phyloP scores from a whole-genome alignment of 2,888 invertebrate species.

The Silvanus unidentatus region DNA sequence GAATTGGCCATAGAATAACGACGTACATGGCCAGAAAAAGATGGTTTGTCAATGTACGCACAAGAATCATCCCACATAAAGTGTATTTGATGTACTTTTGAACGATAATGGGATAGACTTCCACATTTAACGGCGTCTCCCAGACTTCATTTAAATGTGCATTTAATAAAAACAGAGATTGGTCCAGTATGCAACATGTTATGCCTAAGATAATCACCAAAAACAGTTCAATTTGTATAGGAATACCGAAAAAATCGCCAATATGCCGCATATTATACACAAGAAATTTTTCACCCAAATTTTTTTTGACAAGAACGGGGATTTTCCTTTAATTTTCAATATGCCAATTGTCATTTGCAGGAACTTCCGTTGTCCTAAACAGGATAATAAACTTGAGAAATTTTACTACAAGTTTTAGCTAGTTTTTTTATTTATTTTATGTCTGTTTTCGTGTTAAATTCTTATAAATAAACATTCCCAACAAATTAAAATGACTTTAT shows the following conservation, averaged over 20 bases:
- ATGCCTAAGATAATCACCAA: conserved; percentile 52
- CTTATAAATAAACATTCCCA: no score
- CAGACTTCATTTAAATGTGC: conserved; percentile 54
- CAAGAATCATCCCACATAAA: conserved; percentile 50
- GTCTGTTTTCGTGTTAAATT: no score
- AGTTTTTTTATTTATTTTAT: no score
- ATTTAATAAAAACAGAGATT: conserved; percentile 52
- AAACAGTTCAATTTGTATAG: conserved; percentile 50
- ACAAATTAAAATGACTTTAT: no score
- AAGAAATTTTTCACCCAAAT: no score
- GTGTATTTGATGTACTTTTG: conserved; percentile 50
- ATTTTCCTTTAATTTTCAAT: no score
- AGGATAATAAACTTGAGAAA: no score
- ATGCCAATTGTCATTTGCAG: no score
- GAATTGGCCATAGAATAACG: conserved; percentile 53
- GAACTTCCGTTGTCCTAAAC: no score
- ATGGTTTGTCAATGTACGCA: conserved; percentile 53
- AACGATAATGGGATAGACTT: conserved; percentile 42
- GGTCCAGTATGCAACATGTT: conserved; percentile 50
- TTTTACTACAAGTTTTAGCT: no score
- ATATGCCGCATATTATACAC: no score
- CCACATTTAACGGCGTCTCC: conserved; percentile 49
- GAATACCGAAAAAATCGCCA: conserved; percentile 41
- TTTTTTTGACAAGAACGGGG: no score
- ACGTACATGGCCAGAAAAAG: conserved; percentile 53